phyloP scores from a whole-genome alignment of 2,797 vertebrate species.

The Hephaestus fuliginosus region DNA sequence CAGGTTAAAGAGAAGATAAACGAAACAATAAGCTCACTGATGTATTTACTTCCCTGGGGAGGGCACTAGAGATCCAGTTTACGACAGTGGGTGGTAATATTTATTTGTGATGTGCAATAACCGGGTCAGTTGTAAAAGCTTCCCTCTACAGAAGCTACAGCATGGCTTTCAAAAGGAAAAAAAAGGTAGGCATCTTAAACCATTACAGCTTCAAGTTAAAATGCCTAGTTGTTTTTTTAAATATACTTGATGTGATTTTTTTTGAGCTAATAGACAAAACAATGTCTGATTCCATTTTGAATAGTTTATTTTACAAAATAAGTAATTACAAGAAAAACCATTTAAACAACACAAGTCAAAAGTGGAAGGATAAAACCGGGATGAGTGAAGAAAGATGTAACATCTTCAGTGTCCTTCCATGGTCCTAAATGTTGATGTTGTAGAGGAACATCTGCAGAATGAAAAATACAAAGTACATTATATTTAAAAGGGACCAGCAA shows the following conservation, averaged over 20 bases:
- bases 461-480: neutral
- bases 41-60: constrained; percentile 12
- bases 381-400: neutral
- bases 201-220: neutral
- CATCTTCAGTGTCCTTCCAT: neutral
- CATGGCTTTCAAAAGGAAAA: constrained; percentile 66
- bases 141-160: neutral
- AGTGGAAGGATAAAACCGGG: constrained; percentile 38
- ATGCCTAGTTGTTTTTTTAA: neutral
- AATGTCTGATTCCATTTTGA: neutral
- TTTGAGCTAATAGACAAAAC: neutral
- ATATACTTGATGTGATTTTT: neutral
- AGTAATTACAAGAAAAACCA: constrained; percentile 42
- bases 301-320: constrained; percentile 77
- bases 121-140: neutral
- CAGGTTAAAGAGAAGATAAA: neutral
- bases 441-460: constrained; percentile 12
- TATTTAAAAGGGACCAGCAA: neutral
- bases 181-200: constrained; percentile 61
- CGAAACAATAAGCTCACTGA: neutral
- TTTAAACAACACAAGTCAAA: constrained; percentile 46
- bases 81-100: neutral
- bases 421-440: constrained; percentile 13
- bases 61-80: neutral
- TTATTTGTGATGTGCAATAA: neutral